phyloP scores from a whole-genome alignment of 2,113 vertebrate species.

The Cochlearius cochlearius region DNA sequence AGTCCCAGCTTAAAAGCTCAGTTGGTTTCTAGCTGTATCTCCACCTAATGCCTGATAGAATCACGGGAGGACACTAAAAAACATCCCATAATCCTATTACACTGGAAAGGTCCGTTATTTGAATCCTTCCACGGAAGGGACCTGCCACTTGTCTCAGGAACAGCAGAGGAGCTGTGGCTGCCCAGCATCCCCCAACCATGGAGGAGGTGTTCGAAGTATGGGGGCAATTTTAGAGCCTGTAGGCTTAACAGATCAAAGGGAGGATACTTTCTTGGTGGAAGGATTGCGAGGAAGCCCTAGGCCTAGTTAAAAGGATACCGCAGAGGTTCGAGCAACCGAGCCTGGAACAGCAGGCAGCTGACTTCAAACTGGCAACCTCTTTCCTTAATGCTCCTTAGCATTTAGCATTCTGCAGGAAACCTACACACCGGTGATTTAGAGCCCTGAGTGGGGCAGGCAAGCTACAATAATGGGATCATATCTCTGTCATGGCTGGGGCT shows the following conservation, averaged over 20 bases:
- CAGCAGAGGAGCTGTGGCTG: not conserved
- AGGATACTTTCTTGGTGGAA: not conserved
- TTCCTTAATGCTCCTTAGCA: not conserved
- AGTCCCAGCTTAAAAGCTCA: not conserved
- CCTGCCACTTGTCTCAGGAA: not conserved
- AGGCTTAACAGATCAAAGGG: not conserved
- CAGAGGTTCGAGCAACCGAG: not conserved
- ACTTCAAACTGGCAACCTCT: not conserved
- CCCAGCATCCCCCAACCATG: accelerated
- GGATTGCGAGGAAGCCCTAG: not conserved
- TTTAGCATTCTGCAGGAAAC: not conserved
- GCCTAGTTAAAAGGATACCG: not conserved
- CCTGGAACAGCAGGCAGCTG: not conserved
- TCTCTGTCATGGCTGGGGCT: not conserved
- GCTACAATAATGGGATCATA: not conserved
- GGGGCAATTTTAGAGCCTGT: not conserved
- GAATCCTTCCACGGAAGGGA: not conserved
- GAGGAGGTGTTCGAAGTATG: not conserved
- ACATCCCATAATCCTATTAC: not conserved
- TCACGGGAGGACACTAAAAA: not conserved
- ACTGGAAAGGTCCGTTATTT: not conserved
- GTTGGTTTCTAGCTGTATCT: constrained; percentile 10
- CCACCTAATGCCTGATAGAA: not conserved
- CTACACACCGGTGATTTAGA: not conserved
- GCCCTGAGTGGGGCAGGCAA: not conserved